A percentile compares a stretch with the other conserved stretches of the same genome.
phyloP scores from a whole-genome alignment of 2,797 vertebrate species.

The Urophycis tenuis region DNA sequence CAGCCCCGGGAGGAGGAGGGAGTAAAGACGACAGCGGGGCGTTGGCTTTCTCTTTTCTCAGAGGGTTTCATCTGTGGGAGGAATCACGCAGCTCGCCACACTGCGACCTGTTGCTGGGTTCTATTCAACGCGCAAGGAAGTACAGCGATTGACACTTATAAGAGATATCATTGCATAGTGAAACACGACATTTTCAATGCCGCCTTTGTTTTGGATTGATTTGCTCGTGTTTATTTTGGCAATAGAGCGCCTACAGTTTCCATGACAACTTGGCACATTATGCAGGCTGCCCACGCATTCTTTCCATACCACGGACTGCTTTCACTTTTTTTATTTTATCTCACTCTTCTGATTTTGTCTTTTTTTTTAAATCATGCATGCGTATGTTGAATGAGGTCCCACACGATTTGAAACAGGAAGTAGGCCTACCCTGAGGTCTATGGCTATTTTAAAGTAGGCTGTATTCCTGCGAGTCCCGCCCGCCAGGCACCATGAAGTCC shows the following conservation, averaged over 20 bases:
- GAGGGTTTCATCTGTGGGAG: neutral
- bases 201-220: neutral
- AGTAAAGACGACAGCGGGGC: conserved; percentile 38
- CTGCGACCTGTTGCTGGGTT: too few species aligned
- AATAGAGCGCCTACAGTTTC: neutral
- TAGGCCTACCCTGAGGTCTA: too few species aligned
- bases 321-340: neutral
- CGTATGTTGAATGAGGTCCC: neutral
- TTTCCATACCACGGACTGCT: neutral
- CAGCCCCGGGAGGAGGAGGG: neutral
- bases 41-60: conserved; percentile 43
- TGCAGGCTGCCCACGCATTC: neutral
- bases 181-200: neutral
- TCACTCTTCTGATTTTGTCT: neutral
- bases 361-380: neutral
- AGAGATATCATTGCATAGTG: neutral
- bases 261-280: neutral
- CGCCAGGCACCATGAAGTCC: neutral
- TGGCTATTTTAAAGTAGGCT: neutral
- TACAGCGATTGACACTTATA: too few species aligned
- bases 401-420: too few species aligned
- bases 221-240: conserved; percentile 3
- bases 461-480: neutral
- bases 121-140: neutral
- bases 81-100: neutral